Evolutionary conservation across 2,113 vertebrate species (phyloP).

Genomic region (Nicator chloris): DNA sequence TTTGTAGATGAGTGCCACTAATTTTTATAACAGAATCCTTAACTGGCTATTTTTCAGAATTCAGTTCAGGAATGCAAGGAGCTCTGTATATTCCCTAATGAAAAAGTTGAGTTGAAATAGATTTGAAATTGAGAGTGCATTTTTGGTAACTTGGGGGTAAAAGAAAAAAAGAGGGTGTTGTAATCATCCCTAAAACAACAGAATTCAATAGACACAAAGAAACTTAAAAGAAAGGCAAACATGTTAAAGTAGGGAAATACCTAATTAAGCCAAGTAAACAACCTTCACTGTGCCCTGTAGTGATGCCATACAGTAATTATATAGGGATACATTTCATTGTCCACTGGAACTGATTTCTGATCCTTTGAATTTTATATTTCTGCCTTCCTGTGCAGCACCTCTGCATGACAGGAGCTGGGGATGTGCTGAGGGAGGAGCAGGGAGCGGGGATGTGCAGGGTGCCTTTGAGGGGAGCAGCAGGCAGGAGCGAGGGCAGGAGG

Average conservation of each 20-base stretch:
- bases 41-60: background rate
- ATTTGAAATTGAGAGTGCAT: background rate
- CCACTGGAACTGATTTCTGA: background rate
- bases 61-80: background rate
- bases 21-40: background rate
- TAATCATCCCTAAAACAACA: background rate
- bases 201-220: background rate
- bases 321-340: background rate
- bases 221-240: background rate
- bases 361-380: background rate
- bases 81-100: background rate
- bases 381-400: background rate
- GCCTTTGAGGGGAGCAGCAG: background rate
- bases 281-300: background rate
- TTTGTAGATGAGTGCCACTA: background rate
- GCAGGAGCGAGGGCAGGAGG: background rate
- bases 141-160: background rate
- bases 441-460: background rate
- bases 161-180: background rate
- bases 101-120: background rate
- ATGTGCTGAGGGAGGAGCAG: background rate
- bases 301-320: background rate
- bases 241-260: background rate
- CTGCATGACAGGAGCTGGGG: background rate
- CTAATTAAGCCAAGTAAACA: conserved; percentile 5